Evolutionary conservation across 2,888 invertebrate species (phyloP).

Genomic region (Trachelus stipa): DNA sequence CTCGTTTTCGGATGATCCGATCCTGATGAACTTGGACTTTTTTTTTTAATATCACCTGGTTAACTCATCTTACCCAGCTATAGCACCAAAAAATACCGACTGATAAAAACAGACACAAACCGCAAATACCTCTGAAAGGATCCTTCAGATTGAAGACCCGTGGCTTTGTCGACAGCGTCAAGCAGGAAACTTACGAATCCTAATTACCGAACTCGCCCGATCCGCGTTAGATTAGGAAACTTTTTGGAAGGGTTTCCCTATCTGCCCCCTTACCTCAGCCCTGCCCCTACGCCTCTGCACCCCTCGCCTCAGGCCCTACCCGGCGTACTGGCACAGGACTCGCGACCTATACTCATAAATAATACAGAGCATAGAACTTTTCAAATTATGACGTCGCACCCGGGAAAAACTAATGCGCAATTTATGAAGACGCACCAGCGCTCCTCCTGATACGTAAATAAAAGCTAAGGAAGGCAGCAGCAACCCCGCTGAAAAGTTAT

Average conservation of each 20-base stretch:
- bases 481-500: background rate
- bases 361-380: slow-evolving; percentile 40
- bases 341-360: slow-evolving; percentile 37
- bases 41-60: background rate
- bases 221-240: slow-evolving; percentile 29
- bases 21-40: background rate
- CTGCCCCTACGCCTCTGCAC: rapidly evolving
- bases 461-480: slow-evolving; percentile 28
- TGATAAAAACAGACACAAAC: background rate
- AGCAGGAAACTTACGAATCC: slow-evolving; percentile 11
- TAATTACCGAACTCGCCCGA: slow-evolving; percentile 37
- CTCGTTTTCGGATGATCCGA: background rate
- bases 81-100: too few species aligned
- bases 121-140: background rate
- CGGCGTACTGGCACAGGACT: background rate
- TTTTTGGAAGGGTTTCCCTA: slow-evolving; percentile 22
- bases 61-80: background rate
- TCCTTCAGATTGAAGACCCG: background rate
- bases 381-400: slow-evolving; percentile 37
- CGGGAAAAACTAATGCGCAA: slow-evolving; percentile 36
- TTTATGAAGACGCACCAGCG: slow-evolving; percentile 42
- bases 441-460: slow-evolving; percentile 37
- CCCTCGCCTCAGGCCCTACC: background rate
- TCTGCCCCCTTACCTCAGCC: background rate
- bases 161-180: background rate